Evolutionary conservation across 2,113 vertebrate species (phyloP), one percentile per base, ranked within the genome.

Genomic region (Pollimyrus isidori): DNA sequence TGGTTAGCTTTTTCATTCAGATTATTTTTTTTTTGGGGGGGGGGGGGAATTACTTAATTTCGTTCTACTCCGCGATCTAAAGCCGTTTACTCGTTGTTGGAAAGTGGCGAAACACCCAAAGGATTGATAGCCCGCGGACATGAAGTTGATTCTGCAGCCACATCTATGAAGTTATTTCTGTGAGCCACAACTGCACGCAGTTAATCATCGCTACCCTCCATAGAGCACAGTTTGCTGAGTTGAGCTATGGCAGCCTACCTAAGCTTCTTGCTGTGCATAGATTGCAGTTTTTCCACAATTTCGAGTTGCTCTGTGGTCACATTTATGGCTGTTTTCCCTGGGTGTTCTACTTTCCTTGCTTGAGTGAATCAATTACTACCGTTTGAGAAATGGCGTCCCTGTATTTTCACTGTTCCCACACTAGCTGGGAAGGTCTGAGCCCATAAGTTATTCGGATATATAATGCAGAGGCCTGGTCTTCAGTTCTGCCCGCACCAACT

Each of bases 201-300:
- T 87, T 87, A 87, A 87, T 87, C 85, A 87, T 56, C 5, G 15
- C 85, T 53, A 30, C 50, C 85, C 48, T 87, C 48, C 26, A 35
- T 49, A 19, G 50, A 87, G 50, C 85, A 53, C 85, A 56, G 50
- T 26, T 49, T 87, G 85, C 85, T 56, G 50, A 53, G 50, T 30
- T 87, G 85, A 87, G 26, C 85, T 86, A 50, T 50, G 45, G 48
- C 85, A 87, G 85, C 85, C 85, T 35, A 87, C 26, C 50, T 53
- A 30, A 53, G 85, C 49, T 39, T 56, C 85, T 87, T 39, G 50
- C 85, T 87, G 85, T 39, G 50, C 50, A 56, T 50, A 87, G 48
- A 87, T 87, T 87, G 85, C 85, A 87, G 85, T 87, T 87, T 87
- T 87, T 87, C 85, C 85, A 87, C 85, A 35, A 21, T 87, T 87